Conservation (phyloP, 2,888 invertebrate genomes). For the Lucinisca nassula region DNA sequence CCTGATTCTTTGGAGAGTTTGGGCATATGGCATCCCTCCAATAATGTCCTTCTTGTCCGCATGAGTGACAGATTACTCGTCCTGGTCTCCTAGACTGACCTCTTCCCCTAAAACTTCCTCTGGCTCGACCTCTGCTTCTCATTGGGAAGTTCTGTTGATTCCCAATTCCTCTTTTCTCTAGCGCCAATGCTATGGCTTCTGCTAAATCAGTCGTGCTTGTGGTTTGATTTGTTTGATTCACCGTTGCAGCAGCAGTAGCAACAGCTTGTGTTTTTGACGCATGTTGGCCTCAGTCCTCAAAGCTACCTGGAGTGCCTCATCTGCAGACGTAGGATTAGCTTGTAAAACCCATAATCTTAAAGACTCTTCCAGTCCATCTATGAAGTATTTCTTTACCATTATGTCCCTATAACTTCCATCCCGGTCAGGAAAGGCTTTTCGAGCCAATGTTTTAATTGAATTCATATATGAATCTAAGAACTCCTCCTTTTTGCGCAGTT, state of each 20-base stretch:
- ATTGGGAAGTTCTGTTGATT: too few relatives aligned
- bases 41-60: conserved; percentile 3
- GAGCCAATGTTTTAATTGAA: background rate
- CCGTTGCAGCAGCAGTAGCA: background rate
- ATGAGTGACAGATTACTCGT: background rate
- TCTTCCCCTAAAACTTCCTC: background rate
- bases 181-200: background rate
- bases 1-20: conserved; percentile 2
- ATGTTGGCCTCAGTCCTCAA: conserved; percentile 6
- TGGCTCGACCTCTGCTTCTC: too few relatives aligned
- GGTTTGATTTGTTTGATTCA: background rate
- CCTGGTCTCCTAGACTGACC: background rate
- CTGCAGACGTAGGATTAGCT: background rate
- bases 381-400: conserved; percentile 16
- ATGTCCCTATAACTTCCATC: background rate
- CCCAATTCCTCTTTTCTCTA: background rate
- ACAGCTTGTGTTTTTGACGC: background rate
- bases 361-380: conserved; percentile 14
- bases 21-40: conserved; percentile 13
- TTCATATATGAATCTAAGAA: conserved; percentile 6
- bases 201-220: background rate
- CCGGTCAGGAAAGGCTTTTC: conserved; percentile 19
- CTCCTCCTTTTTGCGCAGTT: background rate
- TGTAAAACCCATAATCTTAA: conserved; percentile 19
- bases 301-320: conserved; percentile 15